These are phyloP conservation scores for Enteromius treurensis DNA, from an alignment of 2,797 vertebrate genomes.

Conservation along the genomic window DNA sequence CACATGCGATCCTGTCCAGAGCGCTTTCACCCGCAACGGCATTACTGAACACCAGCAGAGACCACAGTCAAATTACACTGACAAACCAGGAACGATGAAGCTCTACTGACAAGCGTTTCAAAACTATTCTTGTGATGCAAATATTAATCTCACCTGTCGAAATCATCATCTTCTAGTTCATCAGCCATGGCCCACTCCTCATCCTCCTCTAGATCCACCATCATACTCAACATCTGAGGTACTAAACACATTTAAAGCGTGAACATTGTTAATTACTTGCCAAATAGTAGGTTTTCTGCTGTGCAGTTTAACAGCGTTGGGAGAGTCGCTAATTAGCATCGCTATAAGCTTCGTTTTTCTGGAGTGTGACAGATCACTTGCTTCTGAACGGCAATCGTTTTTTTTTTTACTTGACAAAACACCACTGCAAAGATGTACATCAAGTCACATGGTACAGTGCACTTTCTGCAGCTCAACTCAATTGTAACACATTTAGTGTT, in stretches of 20 bases:
- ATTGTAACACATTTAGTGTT: background rate
- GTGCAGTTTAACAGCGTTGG: background rate
- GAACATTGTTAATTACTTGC: background rate
- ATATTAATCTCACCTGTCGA: constrained; percentile 85
- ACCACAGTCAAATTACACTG: background rate
- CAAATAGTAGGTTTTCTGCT: too few relatives aligned
- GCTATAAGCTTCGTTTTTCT: background rate
- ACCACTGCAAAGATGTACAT: background rate
- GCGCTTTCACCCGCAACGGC: constrained; percentile 97
- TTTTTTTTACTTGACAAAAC: background rate
- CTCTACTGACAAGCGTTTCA: background rate
- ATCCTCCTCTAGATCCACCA: constrained; percentile 98
- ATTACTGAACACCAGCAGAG: constrained; percentile 76
- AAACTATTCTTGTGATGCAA: too few relatives aligned
- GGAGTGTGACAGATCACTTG: too few relatives aligned
- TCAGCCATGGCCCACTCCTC: constrained; percentile 97
- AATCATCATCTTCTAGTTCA: constrained; percentile 95
- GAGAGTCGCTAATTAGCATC: background rate
- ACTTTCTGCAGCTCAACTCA: background rate
- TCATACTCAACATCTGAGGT: constrained; percentile 98
- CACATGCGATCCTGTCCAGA: constrained; percentile 95
- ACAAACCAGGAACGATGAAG: too few relatives aligned
- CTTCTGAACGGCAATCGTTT: background rate
- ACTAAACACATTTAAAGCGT: constrained; percentile 73
- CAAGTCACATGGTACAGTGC: background rate